phyloP scores from a whole-genome alignment of 2,113 vertebrate species.

The Phalacrocorax aristotelis region DNA sequence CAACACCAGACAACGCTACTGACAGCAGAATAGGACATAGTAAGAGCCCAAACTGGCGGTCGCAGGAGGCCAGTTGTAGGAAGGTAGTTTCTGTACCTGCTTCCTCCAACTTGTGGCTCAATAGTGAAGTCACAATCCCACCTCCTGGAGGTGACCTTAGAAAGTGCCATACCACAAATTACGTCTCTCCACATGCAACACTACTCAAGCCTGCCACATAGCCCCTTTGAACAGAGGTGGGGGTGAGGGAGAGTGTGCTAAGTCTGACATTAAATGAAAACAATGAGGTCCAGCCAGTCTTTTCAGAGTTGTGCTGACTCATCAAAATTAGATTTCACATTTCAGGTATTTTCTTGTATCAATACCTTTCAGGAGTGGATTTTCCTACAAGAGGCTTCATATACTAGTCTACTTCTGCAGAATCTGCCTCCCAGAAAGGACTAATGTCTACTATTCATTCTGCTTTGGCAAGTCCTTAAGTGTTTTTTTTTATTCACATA shows the following conservation, averaged over 20 bases:
- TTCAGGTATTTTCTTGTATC: neutral
- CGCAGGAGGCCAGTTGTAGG: neutral
- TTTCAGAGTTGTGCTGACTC: neutral
- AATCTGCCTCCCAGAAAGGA: neutral
- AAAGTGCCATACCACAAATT: neutral
- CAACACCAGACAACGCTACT: neutral
- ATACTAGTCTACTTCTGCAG: neutral
- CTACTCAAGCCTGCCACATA: neutral
- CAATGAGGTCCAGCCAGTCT: neutral
- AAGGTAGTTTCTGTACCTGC: neutral
- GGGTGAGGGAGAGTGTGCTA: neutral
- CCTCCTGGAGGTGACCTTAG: neutral
- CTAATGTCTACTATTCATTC: neutral
- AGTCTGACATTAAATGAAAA: neutral
- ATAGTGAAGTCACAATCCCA: neutral
- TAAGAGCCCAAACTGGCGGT: neutral
- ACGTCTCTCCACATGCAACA: neutral
- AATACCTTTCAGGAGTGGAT: neutral
- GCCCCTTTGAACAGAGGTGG: neutral
- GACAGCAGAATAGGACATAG: neutral
- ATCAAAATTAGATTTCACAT: neutral
- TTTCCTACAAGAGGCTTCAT: neutral
- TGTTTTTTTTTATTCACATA: neutral
- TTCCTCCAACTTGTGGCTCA: neutral
- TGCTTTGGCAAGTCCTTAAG: neutral